Evolutionary conservation across 1,140 invertebrate genomes (phyloP).

Genomic region (Scaptomyza graminum): DNA sequence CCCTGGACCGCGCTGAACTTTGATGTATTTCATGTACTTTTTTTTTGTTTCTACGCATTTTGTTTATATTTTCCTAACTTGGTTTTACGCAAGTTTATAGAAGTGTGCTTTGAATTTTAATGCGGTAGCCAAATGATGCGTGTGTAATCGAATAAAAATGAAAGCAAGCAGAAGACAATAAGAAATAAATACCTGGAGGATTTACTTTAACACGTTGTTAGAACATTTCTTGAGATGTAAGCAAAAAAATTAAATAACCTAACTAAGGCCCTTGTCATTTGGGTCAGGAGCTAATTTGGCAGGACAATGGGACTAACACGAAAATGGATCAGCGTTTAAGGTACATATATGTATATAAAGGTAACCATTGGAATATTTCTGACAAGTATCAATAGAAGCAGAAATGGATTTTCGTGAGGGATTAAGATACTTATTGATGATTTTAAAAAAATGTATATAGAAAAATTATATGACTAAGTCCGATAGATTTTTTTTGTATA

Average conservation of each 20-base stretch:
- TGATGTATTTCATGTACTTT: constrained; percentile 60
- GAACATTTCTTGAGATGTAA: constrained; percentile 6
- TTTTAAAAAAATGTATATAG: too few species aligned
- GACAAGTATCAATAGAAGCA: too few species aligned
- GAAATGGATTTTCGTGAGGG: too few species aligned
- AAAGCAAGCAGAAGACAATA: constrained; percentile 20
- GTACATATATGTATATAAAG: too few species aligned
- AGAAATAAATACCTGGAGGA: neutral
- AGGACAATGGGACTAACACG: neutral
- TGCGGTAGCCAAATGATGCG: constrained; percentile 53
- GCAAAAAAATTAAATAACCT: neutral
- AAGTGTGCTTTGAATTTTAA: constrained; percentile 74
- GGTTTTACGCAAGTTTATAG: constrained; percentile 38
- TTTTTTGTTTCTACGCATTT: constrained; percentile 12
- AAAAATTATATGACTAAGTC: too few species aligned
- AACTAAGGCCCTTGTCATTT: neutral
- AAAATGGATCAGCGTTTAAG: too few species aligned
- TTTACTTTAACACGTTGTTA: constrained; percentile 25
- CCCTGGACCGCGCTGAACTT: constrained; percentile 44
- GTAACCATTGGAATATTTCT: too few species aligned
- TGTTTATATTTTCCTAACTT: constrained; percentile 9
- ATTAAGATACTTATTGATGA: too few species aligned
- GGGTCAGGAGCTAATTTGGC: constrained; percentile 4
- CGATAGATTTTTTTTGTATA: too few species aligned
- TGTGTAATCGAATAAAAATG: constrained; percentile 36